Evolutionary conservation across 1,140 invertebrate species (phyloP).

Genomic region (Antheraea mylitta): DNA sequence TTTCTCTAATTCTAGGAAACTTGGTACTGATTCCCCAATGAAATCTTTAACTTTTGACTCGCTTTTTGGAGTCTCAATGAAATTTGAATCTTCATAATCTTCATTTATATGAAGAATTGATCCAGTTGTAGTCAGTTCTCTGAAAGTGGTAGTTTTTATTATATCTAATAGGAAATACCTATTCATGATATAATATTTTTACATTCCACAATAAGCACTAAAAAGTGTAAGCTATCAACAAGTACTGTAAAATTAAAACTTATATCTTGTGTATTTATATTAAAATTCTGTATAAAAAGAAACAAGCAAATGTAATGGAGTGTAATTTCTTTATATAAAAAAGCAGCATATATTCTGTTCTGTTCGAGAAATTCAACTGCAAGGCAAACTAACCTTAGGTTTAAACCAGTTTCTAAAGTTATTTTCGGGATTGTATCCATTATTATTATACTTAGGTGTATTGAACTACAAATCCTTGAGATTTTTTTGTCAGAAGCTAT

Average conservation of each 20-base stretch:
- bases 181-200: too few relatives aligned
- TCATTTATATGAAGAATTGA: constrained; percentile 62
- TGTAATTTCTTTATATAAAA: too few relatives aligned
- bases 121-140: constrained; percentile 54
- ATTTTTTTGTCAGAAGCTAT: too few relatives aligned
- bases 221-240: too few relatives aligned
- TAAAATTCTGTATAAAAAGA: too few relatives aligned
- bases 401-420: constrained; percentile 53
- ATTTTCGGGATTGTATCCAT: constrained; percentile 28
- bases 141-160: constrained; percentile 28
- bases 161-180: neutral
- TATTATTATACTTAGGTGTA: neutral
- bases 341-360: too few relatives aligned
- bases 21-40: constrained; percentile 51
- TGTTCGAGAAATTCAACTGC: too few relatives aligned
- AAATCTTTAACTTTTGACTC: constrained; percentile 27
- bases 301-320: too few relatives aligned
- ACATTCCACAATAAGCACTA: too few relatives aligned
- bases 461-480: too few relatives aligned
- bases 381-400: constrained; percentile 42
- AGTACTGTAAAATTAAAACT: too few relatives aligned
- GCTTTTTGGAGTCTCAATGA: constrained; percentile 21
- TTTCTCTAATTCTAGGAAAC: constrained; percentile 45
- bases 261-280: too few relatives aligned
- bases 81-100: constrained; percentile 42